A percentile compares a stretch with the other conserved stretches of the same genome.
Conservation (phyloP, 2,113 vertebrate species). For the Psammodynastes pulverulentus region DNA sequence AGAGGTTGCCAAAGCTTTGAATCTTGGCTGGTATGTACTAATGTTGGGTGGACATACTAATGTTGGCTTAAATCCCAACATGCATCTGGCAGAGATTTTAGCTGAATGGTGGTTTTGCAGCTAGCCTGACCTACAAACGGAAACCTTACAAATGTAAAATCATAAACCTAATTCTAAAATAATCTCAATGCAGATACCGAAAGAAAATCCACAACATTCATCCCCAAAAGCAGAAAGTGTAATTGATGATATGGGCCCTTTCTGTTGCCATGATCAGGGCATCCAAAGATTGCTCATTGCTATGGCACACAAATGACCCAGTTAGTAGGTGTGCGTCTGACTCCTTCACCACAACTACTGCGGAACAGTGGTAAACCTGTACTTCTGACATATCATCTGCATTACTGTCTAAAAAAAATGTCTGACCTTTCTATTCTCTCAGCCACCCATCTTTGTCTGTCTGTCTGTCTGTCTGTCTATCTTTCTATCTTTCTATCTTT, state of each 20-base stretch:
- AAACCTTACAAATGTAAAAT: background rate
- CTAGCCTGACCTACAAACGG: background rate
- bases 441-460: background rate
- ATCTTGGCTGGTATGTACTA: background rate
- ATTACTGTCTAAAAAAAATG: background rate
- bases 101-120: background rate
- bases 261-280: background rate
- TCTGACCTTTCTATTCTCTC: too few relatives aligned
- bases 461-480: background rate
- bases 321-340: background rate
- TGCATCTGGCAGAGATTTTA: background rate
- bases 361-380: background rate
- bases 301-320: background rate
- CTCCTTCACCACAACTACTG: background rate
- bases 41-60: background rate
- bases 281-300: background rate
- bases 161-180: background rate
- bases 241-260: background rate
- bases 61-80: background rate
- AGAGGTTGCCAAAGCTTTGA: background rate
- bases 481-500: background rate
- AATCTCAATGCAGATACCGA: background rate
- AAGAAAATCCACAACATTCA: too few relatives aligned
- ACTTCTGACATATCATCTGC: background rate
- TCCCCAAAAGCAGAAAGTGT: too few relatives aligned